phyloP scores from a whole-genome alignment of 2,888 invertebrate species.

The Isotomurus palustris region DNA sequence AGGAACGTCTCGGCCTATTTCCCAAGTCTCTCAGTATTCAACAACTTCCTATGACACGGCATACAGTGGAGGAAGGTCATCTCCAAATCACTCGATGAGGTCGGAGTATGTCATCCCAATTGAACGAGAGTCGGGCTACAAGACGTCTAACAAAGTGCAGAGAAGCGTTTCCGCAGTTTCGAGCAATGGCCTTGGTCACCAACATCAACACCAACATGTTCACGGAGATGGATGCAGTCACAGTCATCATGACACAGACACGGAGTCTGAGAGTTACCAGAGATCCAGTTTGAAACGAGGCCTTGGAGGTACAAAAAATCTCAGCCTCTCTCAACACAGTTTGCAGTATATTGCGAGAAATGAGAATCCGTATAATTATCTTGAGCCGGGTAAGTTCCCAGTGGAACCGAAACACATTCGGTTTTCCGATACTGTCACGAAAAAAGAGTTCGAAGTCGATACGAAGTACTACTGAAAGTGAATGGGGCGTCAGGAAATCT shows the following conservation, averaged over 20 bases:
- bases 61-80: conserved; percentile 12
- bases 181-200: not conserved
- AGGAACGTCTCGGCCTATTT: conserved; percentile 10
- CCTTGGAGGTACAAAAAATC: not conserved
- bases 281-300: conserved; percentile 9
- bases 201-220: conserved; percentile 9
- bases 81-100: conserved; percentile 14
- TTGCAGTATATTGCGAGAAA: conserved; percentile 31
- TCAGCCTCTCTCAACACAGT: conserved; percentile 21
- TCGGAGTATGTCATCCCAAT: conserved; percentile 28
- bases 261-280: not conserved
- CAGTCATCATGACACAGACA: conserved; percentile 10
- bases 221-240: conserved; percentile 18
- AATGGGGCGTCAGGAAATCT: no score
- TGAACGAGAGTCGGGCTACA: conserved; percentile 23
- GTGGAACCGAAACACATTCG: conserved; percentile 28
- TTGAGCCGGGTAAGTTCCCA: conserved; percentile 30
- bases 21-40: conserved; percentile 19
- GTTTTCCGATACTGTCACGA: conserved; percentile 31
- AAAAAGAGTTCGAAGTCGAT: conserved; percentile 30
- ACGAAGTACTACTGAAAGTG: conserved; percentile 8
- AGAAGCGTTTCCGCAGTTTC: not conserved
- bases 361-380: conserved; percentile 27
- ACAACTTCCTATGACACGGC: conserved; percentile 15
- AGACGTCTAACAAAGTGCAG: conserved; percentile 4